A percentile compares a stretch with the other conserved stretches of the same genome.
Conservation (phyloP, 2,888 invertebrate genomes). For the Xylota segnis region DNA sequence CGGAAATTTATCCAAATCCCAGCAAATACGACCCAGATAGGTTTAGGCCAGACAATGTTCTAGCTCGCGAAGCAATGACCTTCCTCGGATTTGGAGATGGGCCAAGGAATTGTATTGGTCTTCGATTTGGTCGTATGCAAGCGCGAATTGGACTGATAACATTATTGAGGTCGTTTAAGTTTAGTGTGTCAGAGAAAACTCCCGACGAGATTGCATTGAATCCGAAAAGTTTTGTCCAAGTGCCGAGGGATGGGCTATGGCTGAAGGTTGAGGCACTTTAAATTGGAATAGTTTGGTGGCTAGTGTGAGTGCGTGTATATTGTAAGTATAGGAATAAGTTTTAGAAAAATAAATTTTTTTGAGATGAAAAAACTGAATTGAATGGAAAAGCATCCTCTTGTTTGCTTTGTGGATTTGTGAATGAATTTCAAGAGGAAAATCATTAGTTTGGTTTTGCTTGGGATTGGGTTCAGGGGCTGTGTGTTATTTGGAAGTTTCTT, state of each 20-base stretch:
- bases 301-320: neutral
- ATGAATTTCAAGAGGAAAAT: constrained; percentile 64
- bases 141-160: constrained; percentile 80
- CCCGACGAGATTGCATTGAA: constrained; percentile 73
- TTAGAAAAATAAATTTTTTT: constrained; percentile 9
- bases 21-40: constrained; percentile 84
- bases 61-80: constrained; percentile 79
- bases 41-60: constrained; percentile 81
- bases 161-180: constrained; percentile 78
- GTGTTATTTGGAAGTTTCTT: too few species aligned
- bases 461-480: neutral
- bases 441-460: constrained; percentile 52
- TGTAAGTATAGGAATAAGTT: neutral
- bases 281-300: constrained; percentile 17
- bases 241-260: constrained; percentile 66
- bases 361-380: constrained; percentile 1
- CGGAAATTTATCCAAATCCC: constrained; percentile 84
- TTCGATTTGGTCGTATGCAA: constrained; percentile 81
- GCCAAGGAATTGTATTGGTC: constrained; percentile 82
- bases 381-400: neutral
- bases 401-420: neutral
- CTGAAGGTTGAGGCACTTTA: constrained; percentile 76
- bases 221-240: constrained; percentile 42
- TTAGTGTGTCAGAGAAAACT: constrained; percentile 75
- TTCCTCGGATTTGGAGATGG: constrained; percentile 84